Percentiles rank a stretch among this genome's conserved stretches.
phyloP scores from a whole-genome alignment of 2,888 invertebrate species.

The Orthosia incerta region DNA sequence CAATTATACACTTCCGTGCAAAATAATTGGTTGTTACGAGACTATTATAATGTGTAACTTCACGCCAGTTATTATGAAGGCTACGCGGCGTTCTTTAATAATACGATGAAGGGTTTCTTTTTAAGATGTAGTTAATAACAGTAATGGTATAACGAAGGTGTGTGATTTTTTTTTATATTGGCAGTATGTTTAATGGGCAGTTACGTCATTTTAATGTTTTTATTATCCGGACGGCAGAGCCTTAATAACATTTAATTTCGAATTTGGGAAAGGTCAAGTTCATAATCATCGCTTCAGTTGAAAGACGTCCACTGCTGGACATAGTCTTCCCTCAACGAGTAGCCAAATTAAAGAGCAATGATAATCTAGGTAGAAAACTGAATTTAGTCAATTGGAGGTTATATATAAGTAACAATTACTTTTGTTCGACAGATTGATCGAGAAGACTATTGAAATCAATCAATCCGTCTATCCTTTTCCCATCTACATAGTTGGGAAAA shows the following conservation, averaged over 20 bases:
- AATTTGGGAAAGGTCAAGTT: neutral
- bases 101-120: conserved; percentile 30
- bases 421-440: no score
- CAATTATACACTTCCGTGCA: conserved; percentile 73
- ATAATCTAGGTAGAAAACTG: no score
- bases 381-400: no score
- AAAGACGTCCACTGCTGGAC: no score
- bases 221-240: neutral
- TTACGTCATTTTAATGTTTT: conserved; percentile 25
- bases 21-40: conserved; percentile 70
- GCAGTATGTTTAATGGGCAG: neutral
- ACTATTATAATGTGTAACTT: conserved; percentile 67
- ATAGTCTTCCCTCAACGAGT: no score
- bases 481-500: no score
- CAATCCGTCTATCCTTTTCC: no score
- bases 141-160: neutral
- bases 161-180: neutral
- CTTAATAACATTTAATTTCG: conserved; percentile 7
- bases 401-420: no score
- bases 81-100: conserved; percentile 56
- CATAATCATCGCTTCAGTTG: no score
- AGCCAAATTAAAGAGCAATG: no score
- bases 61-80: conserved; percentile 59
- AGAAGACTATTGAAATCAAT: no score
- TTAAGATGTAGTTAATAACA: neutral